Evolutionary conservation across 92 coral and sea anemone genomes (phyloP).

Genomic region (Heliopora coerulea): DNA sequence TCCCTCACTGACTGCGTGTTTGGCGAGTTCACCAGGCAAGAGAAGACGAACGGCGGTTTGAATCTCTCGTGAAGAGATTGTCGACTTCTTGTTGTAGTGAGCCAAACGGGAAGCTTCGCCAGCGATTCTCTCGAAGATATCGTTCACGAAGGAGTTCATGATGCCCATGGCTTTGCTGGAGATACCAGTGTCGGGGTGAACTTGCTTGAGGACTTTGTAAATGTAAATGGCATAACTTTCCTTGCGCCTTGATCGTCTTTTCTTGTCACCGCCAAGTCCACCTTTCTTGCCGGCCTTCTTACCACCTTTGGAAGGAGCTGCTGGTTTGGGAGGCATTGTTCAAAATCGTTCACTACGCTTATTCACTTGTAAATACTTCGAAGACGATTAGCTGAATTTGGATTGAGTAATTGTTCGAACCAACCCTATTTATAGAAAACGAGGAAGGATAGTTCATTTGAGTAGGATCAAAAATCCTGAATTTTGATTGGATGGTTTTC

Average conservation of each 20-base stretch:
- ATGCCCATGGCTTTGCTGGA: constrained; percentile 72
- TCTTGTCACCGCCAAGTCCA: constrained; percentile 30
- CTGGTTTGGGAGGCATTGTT: constrained; percentile 30
- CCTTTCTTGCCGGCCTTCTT: constrained; percentile 43
- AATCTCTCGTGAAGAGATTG: constrained; percentile 61
- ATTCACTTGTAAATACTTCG: not conserved
- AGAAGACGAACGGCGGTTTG: constrained; percentile 66
- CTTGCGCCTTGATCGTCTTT: constrained; percentile 11
- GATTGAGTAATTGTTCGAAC: not conserved
- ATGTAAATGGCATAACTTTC: constrained; percentile 44
- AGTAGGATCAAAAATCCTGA: constrained; percentile 10
- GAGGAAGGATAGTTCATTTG: not conserved
- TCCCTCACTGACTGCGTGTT: constrained; percentile 31
- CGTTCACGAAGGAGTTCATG: constrained; percentile 72
- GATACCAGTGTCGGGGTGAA: constrained; percentile 70
- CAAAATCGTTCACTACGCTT: not conserved
- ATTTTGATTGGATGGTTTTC: not conserved
- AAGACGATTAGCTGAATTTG: not conserved
- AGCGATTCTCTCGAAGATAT: constrained; percentile 68
- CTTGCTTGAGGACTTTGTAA: constrained; percentile 61
- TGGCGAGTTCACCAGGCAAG: constrained; percentile 42
- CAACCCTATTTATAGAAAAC: constrained; percentile 6
- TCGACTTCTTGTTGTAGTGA: constrained; percentile 64
- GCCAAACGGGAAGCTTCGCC: constrained; percentile 57
- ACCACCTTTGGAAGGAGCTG: constrained; percentile 16